phyloP scores from a whole-genome alignment of 2,797 vertebrate genomes.

The Parauchenoglanis ngamensis region DNA sequence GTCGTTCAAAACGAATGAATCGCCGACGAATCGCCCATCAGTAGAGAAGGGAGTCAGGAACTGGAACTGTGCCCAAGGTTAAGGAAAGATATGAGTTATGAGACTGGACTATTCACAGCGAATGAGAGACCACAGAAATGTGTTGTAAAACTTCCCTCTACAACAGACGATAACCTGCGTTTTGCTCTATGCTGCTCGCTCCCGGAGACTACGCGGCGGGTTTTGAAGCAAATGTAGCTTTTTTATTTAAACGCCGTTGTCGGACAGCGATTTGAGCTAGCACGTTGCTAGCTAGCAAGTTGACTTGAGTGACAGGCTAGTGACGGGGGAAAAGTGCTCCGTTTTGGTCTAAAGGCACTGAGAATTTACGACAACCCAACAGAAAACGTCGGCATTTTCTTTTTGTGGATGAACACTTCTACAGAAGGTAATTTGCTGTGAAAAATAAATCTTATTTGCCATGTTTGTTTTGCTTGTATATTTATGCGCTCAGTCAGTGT shows the following conservation, averaged over 20 bases:
- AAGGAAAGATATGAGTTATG: slow-evolving; percentile 40
- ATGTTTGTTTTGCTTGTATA: not conserved
- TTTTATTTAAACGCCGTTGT: slow-evolving; percentile 41
- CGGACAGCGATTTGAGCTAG: slow-evolving; percentile 45
- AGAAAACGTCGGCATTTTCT: not conserved
- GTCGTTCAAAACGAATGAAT: slow-evolving; percentile 34
- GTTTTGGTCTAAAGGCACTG: slow-evolving; percentile 13
- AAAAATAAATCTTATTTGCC: not conserved
- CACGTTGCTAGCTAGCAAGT: slow-evolving; percentile 41
- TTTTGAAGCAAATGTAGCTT: slow-evolving; percentile 54
- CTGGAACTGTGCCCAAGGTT: slow-evolving; percentile 42
- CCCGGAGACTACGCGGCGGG: slow-evolving; percentile 41
- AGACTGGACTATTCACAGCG: slow-evolving; percentile 37
- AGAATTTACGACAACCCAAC: slow-evolving; percentile 1
- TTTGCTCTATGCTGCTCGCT: slow-evolving; percentile 43
- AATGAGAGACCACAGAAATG: slow-evolving; percentile 34
- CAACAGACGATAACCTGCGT: slow-evolving; percentile 50
- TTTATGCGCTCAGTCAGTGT: not conserved
- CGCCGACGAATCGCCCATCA: slow-evolving; percentile 30
- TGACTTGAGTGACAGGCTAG: slow-evolving; percentile 29
- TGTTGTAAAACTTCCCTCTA: slow-evolving; percentile 27
- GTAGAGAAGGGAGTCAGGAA: slow-evolving; percentile 39
- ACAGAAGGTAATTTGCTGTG: slow-evolving; percentile 40
- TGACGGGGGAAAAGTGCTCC: slow-evolving; percentile 38
- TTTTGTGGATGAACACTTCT: slow-evolving; percentile 30